Conservation (phyloP, 2,113 vertebrate species). For the Mixornis gularis region DNA sequence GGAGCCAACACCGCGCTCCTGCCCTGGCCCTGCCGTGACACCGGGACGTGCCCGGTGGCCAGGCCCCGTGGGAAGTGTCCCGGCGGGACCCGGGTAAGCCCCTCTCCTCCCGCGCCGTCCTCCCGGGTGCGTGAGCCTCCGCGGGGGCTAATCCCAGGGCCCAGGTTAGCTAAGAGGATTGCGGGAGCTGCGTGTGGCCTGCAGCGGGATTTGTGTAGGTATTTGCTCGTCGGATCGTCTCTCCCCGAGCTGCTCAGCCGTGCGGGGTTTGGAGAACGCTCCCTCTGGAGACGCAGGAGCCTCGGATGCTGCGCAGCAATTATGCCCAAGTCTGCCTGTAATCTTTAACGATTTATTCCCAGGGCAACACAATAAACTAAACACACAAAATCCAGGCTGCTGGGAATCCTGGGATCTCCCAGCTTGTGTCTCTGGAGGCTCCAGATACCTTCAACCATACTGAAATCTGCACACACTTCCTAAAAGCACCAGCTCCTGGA, state of each 20-base stretch:
- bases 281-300: slow-evolving; percentile 35
- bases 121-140: neutral
- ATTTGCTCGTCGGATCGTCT: slow-evolving; percentile 2
- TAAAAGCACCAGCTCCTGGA: neutral
- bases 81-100: neutral
- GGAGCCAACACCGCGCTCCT: accelerated
- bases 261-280: slow-evolving; percentile 31
- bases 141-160: neutral
- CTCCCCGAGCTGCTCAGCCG: slow-evolving; percentile 7
- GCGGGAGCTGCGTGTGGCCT: slow-evolving; percentile 30
- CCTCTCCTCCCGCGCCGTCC: neutral
- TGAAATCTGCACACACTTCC: neutral
- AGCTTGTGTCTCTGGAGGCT: slow-evolving; percentile 8
- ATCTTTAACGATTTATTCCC: slow-evolving; percentile 54
- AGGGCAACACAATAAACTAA: slow-evolving; percentile 57
- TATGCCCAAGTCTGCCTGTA: slow-evolving; percentile 20
- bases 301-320: slow-evolving; percentile 1
- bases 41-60: accelerated
- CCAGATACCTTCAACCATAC: neutral
- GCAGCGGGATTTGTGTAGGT: slow-evolving; percentile 8
- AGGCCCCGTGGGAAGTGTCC: neutral
- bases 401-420: slow-evolving; percentile 44
- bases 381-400: slow-evolving; percentile 51
- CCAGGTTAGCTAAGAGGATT: neutral
- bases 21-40: neutral